These are phyloP conservation scores for Dicentrarchus labrax DNA, from an alignment of 2,113 vertebrate genomes.

Conservation along the genomic window DNA sequence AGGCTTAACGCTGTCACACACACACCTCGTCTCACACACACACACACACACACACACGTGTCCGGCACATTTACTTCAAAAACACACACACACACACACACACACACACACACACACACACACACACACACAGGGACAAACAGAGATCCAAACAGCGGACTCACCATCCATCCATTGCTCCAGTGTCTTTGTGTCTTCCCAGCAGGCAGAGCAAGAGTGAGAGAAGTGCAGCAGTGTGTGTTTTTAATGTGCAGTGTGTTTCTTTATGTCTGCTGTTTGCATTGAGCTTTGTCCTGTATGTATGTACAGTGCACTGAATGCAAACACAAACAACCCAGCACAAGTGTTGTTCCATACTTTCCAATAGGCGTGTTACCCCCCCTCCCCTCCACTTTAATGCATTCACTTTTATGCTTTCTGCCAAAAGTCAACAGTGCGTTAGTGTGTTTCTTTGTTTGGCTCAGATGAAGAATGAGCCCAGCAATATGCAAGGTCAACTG, in stretches of 20 bases:
- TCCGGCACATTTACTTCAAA: conserved; percentile 58
- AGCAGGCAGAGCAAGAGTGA: not conserved
- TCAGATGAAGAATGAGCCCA: conserved; percentile 23
- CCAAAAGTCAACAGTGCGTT: conserved; percentile 7
- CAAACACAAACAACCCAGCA: conserved; percentile 34
- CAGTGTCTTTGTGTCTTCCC: conserved; percentile 55
- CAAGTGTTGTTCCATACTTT: conserved; percentile 27
- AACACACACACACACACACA: conserved; percentile 59
- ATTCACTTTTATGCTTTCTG: not conserved
- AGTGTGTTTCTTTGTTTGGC: conserved; percentile 38
- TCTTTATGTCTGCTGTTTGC: conserved; percentile 18
- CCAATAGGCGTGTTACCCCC: not conserved
- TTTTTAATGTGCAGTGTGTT: not conserved
- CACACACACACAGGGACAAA: conserved; percentile 9
- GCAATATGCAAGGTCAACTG: conserved; percentile 62
- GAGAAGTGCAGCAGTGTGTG: conserved; percentile 7
- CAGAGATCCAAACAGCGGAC: conserved; percentile 12
- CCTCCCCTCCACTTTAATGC: not conserved
- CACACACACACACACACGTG: conserved; percentile 48
- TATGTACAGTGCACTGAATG: not conserved
- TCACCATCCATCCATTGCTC: conserved; percentile 26
- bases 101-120: conserved; percentile 37
- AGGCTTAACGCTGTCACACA: conserved; percentile 73
- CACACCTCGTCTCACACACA: too few relatives aligned
- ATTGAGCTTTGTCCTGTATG: not conserved